A percentile compares a stretch with the other conserved stretches of the same genome.
Conservation (phyloP, 2,888 invertebrate species). For the Rhorus exstirpatorius region DNA sequence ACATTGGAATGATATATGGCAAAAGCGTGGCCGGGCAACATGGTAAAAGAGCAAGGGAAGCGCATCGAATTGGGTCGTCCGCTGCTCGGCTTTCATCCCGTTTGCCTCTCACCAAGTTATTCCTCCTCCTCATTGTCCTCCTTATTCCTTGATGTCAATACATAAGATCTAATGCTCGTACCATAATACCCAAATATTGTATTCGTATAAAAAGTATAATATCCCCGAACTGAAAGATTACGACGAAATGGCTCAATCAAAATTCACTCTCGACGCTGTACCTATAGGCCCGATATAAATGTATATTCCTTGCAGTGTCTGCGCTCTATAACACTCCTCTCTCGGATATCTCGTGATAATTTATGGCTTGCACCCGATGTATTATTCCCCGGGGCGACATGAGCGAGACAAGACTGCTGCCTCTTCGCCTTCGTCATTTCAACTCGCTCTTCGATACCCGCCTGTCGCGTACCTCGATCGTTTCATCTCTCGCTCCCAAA, state of each 20-base stretch:
- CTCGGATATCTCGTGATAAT: constrained; percentile 55
- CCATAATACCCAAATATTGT: constrained; percentile 6
- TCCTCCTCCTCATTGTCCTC: constrained; percentile 24
- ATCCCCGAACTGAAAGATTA: background rate
- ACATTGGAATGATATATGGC: constrained; percentile 69
- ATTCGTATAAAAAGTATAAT: background rate
- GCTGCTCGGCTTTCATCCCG: constrained; percentile 52
- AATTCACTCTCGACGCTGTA: constrained; percentile 10
- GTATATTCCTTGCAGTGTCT: constrained; percentile 6
- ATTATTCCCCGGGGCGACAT: constrained; percentile 45
- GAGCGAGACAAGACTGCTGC: constrained; percentile 41
- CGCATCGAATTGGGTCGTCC: constrained; percentile 69
- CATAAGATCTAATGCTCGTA: constrained; percentile 52
- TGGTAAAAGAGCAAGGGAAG: constrained; percentile 54
- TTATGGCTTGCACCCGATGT: constrained; percentile 57
- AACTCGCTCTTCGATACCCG: constrained; percentile 36
- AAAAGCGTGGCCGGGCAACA: constrained; percentile 50
- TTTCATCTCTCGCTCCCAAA: background rate
- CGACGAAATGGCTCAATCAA: background rate
- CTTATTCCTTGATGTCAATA: constrained; percentile 53
- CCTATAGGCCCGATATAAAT: constrained; percentile 28
- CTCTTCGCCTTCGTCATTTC: constrained; percentile 50
- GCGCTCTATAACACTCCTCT: constrained; percentile 27
- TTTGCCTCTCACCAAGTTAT: constrained; percentile 41
- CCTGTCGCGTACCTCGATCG: background rate